Evolutionary conservation across 1,140 invertebrate genomes (phyloP), one percentile per base, ranked within the genome.

Genomic region (Panagrolaimus sp.): DNA sequence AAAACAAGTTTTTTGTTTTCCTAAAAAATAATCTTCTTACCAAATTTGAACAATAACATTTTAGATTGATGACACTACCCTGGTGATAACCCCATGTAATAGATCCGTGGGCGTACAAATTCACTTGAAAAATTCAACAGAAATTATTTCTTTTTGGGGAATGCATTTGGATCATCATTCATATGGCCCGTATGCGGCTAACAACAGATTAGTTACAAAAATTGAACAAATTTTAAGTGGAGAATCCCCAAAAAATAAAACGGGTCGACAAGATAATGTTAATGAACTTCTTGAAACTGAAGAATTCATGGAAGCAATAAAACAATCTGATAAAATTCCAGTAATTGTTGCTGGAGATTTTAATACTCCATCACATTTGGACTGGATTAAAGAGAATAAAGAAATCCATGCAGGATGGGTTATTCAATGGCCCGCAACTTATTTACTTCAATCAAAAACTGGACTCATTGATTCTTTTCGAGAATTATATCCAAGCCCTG

Each of bases 171-270:
- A 78, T 17, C 71, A 73, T 43, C 47, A 58, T 1, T 65, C 70
- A 14, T 78, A 78, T 68, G 76, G 76, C 14, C 76, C 76, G 1
- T 78, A 78, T 43, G 73, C 74, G 15, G 67, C 65, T 0, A 68
- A 70, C 52, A 78, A 78, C 32, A 78, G 71, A 63, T 17, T 75
- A 17, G 76, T 76, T 10, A 76, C 64, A 15, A 67, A 73, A 17
- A 26, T 67, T n/a, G 48, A 52, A 17, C 71, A 72, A 28, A 71
- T 78, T 32, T 58, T 72, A 64, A 67, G 72, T 46, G 76, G 76
- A 52, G 76, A 76, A 58, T 58, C 52, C 14, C 52, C 21, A 28
- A 12, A 28, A 63, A 52, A 26, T 24, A 28, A 26, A 10, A 14
- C 21, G 4, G 17, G 24, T 14, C 12, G 52, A 21, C 21, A 58